These are phyloP conservation scores for Polymixis lichenea DNA, from an alignment of 2,888 invertebrate species.

Conservation along the genomic window DNA sequence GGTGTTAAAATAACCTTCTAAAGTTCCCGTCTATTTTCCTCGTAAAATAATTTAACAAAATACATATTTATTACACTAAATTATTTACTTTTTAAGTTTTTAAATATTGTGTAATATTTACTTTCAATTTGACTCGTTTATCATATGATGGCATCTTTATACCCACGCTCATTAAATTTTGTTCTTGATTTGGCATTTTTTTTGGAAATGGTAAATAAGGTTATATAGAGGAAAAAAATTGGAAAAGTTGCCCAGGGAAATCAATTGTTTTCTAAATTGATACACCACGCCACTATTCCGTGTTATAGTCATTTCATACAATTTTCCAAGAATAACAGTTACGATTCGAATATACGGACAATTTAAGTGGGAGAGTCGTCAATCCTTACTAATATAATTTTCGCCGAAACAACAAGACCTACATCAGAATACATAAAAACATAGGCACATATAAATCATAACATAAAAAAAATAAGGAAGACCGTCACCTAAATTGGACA, in stretches of 20 bases:
- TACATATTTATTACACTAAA: neutral
- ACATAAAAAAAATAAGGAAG: conserved; percentile 55
- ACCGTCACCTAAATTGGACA: conserved; percentile 59
- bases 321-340: neutral
- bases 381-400: neutral
- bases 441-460: conserved; percentile 36
- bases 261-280: neutral
- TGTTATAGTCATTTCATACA: neutral
- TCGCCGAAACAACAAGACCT: neutral
- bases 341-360: neutral
- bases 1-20: too few relatives aligned
- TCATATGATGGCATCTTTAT: neutral
- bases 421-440: conserved; percentile 4
- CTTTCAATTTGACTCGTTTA: neutral
- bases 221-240: too few relatives aligned
- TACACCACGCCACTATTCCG: neutral
- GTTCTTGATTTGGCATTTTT: too few relatives aligned
- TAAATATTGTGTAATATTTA: neutral
- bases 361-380: neutral
- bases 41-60: neutral
- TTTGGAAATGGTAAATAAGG: too few relatives aligned
- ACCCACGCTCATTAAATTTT: neutral
- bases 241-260: too few relatives aligned
- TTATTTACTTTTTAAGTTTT: neutral
- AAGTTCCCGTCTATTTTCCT: neutral